Base-by-base conservation (phyloP, 2,797 vertebrate species). In the Botia kubotai region DNA sequence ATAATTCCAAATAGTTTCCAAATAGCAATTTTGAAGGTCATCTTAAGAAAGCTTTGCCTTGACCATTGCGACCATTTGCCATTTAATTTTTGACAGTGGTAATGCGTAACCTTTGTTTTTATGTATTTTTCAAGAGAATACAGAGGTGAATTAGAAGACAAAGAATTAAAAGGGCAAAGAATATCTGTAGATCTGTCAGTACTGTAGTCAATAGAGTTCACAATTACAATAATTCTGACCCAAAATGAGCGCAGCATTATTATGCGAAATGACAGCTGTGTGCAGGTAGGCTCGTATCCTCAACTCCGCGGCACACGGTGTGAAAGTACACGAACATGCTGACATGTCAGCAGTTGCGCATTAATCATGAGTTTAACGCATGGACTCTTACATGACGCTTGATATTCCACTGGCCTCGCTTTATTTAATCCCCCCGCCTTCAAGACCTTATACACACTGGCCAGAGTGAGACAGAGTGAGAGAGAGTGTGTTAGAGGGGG, bases 401-500 rank as follows among this genome's bases (percentile, higher is more conserved):
- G n/a, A 50, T 10, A 65, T 29, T 53, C 63, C 33, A 65, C 10
- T 65, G n/a, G 19, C 23, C 60, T 65, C 3, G 26, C 11, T 4
- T 55, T 72, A 52, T 55, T 26, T 10, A 79, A 62, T 33, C 13
- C 46, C 39, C 7, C 39, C 52, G 13, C n/a, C 12, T 53, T 29
- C 33, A 43, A 52, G 19, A 23, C 10, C 29, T 63, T 65, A 43
- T 65, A 55, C 48, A 50, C 6, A 6, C 57, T 52, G 43, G n/a
- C 12, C 43, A 16, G 23, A 65, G 29, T n/a, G 62, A 39, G 43
- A 71, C 55, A 57, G 21, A 74, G 46, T 77, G 66, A 79, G 2
- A 75, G 2, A 65, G 23, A 75, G 57, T 76, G 39, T 57, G n/a
- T 70, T 73, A 70, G 73, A 81, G 52, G 50, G n/a, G 82, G 52